Evolutionary conservation across 2,113 vertebrate species (phyloP), one percentile per base, ranked within the genome.

Genomic region (Hippolais icterina): DNA sequence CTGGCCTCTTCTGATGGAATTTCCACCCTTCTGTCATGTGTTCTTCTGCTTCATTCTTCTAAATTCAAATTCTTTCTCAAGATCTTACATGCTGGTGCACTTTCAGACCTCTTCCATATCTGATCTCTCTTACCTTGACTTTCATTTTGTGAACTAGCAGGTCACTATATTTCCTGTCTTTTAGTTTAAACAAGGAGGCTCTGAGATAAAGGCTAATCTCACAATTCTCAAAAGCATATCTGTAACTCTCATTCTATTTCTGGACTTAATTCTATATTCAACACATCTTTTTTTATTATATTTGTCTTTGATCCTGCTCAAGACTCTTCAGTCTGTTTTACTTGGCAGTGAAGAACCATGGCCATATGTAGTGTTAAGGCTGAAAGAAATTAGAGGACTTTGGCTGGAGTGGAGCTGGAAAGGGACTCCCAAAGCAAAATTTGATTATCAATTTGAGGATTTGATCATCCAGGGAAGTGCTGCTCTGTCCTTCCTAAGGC

Each of bases 281-380:
- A 20, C 37, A 25, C 24, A 5, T 27, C 15, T 46, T 8, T 9
- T 9, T 59, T 84, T 27, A 50, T 64, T 78, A 5, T 33, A 33
- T 75, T 80, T 89, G 54, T n/a, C 53, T 91, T 79, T 80, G 78
- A 65, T 94, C n/a, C 15, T 54, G 50, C 56, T 85, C 25, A 65
- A 29, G 57, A 76, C 28, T 84, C 65, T 69, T 65, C 23, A 87
- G 57, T 70, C 56, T 76, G 23, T 63, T 93, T 56, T 42, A 60
- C 33, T 83, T 61, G 78, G 56, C 66, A 79, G 31, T 39, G n/a
- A 76, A 65, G 78, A 86, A 29, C 42, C 24, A 28, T 17, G 11
- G 9, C 54, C 27, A 8, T 37, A 27, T 9, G 57, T 23, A 79
- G 49, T 0, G 0, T 60, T n/a, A 68, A 76, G 53, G 31, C 1